These are phyloP conservation scores for Mionectes olivaceus DNA, from an alignment of 2,797 vertebrate species.

Conservation along the genomic window DNA sequence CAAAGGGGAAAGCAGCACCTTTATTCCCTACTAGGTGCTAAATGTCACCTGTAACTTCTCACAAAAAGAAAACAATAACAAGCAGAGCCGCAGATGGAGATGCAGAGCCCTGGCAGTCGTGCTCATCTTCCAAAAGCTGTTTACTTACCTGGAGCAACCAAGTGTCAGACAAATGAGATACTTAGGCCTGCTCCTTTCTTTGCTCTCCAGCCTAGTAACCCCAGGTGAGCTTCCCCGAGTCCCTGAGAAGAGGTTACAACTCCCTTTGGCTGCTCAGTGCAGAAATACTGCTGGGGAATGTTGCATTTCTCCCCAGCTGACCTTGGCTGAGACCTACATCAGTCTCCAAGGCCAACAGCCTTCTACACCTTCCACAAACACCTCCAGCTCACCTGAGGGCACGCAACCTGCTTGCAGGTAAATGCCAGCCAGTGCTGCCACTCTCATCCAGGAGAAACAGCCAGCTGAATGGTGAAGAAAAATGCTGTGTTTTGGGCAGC, in stretches of 20 bases:
- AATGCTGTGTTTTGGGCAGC: background rate
- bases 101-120: background rate
- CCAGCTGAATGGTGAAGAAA: background rate
- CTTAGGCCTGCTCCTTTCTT: background rate
- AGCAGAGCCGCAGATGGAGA: slow-evolving; percentile 40
- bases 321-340: background rate
- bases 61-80: slow-evolving; percentile 5
- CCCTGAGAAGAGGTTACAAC: background rate
- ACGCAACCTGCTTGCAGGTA: background rate
- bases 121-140: background rate
- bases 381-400: background rate
- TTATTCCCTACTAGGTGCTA: slow-evolving; percentile 52
- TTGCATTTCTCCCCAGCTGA: background rate
- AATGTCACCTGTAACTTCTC: slow-evolving; percentile 53
- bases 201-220: background rate
- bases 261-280: background rate
- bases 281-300: background rate
- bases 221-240: background rate
- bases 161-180: background rate
- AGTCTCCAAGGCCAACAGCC: background rate
- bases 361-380: background rate
- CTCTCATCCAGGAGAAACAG: background rate
- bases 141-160: slow-evolving; percentile 25
- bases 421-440: background rate
- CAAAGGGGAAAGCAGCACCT: slow-evolving; percentile 56